phyloP scores from a whole-genome alignment of 2,888 invertebrate species.

The Hirtodrosophila confusa region DNA sequence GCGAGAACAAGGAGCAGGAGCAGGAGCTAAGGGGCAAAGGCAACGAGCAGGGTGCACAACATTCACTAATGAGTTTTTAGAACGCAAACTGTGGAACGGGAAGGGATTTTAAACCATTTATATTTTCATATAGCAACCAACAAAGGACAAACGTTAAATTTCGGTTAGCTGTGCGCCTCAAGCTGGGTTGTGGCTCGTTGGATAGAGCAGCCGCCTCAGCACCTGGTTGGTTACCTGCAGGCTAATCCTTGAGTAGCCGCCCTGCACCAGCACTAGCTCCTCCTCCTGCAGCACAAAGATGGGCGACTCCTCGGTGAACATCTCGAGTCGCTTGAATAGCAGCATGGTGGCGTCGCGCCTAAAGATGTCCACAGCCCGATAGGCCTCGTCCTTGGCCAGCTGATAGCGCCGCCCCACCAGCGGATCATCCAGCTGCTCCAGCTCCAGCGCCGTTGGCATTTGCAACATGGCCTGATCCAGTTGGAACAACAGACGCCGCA shows the following conservation, averaged over 20 bases:
- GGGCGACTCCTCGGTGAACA: neutral
- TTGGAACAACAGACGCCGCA: slow-evolving; percentile 53
- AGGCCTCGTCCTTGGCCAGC: slow-evolving; percentile 21
- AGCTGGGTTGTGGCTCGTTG: neutral
- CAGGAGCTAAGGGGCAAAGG: neutral
- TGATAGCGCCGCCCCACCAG: neutral
- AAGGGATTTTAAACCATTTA: slow-evolving; percentile 17
- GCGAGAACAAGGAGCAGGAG: slow-evolving; percentile 9
- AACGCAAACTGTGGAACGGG: slow-evolving; percentile 46
- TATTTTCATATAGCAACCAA: slow-evolving; percentile 19
- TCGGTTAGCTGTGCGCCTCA: neutral
- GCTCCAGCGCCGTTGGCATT: slow-evolving; percentile 3
- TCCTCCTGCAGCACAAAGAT: slow-evolving; percentile 38
- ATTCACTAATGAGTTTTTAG: slow-evolving; percentile 65
- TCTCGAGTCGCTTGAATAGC: neutral
- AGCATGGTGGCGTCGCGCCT: slow-evolving; percentile 45
- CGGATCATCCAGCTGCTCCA: slow-evolving; percentile 6
- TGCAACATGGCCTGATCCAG: slow-evolving; percentile 38
- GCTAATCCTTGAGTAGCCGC: slow-evolving; percentile 33
- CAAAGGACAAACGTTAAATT: neutral
- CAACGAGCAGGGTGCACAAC: slow-evolving; percentile 10
- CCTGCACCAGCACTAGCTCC: slow-evolving; percentile 22
- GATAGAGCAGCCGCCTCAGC: slow-evolving; percentile 32
- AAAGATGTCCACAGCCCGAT: slow-evolving; percentile 44
- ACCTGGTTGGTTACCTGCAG: slow-evolving; percentile 13